A percentile compares a stretch with the other conserved stretches of the same genome.
Conservation (phyloP, 2,888 invertebrate species). For the Ophion obscuratus region DNA sequence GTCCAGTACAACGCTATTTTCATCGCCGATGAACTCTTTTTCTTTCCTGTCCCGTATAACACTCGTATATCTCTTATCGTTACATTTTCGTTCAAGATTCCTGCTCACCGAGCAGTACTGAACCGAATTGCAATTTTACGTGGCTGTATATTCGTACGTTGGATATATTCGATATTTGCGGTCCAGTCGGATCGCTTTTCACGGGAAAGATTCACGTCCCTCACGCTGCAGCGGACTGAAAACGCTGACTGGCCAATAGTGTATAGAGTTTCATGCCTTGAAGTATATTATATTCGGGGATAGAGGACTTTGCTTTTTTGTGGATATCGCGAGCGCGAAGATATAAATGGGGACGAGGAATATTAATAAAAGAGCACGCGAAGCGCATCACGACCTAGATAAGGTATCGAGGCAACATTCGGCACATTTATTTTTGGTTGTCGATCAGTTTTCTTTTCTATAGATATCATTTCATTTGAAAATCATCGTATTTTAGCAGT, state of each 20-base stretch:
- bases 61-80: constrained; percentile 22
- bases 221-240: constrained; percentile 42
- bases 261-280: constrained; percentile 50
- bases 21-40: not conserved
- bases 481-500: not conserved
- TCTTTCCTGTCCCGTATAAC: constrained; percentile 7
- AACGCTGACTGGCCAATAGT: constrained; percentile 63
- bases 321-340: not conserved
- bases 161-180: constrained; percentile 48
- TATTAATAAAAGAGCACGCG: constrained; percentile 54
- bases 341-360: constrained; percentile 42
- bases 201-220: constrained; percentile 7
- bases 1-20: not conserved
- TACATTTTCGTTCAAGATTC: constrained; percentile 53
- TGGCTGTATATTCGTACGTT: constrained; percentile 25
- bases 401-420: not conserved
- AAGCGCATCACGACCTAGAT: not conserved
- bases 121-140: constrained; percentile 33
- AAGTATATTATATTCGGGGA: constrained; percentile 50
- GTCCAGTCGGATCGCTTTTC: constrained; percentile 14
- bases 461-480: not conserved
- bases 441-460: not conserved
- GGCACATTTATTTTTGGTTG: not conserved
- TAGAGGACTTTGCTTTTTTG: constrained; percentile 52
- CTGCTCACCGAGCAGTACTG: constrained; percentile 43